Percentiles rank a stretch among this genome's conserved stretches.
Conservation (phyloP, 2,113 vertebrate species). For the Callopanchax toddi region DNA sequence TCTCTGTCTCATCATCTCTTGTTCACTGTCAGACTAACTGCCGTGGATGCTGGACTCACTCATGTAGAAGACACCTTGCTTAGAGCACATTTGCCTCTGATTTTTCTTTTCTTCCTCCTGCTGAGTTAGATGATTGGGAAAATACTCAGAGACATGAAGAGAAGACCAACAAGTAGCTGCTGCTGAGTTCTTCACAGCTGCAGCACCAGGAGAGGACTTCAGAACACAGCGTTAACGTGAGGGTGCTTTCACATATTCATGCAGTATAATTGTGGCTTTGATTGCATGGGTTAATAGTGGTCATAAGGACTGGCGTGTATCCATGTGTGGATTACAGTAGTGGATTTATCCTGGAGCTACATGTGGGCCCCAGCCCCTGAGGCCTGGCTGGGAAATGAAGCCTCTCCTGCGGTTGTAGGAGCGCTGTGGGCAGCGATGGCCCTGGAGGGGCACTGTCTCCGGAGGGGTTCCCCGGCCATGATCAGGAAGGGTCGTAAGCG, state of each 20-base stretch:
- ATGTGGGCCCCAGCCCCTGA: constrained; percentile 79
- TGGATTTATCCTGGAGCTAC: constrained; percentile 79
- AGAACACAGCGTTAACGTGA: not conserved
- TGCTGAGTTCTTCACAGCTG: constrained; percentile 24
- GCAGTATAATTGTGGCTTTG: not conserved
- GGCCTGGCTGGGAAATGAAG: constrained; percentile 82
- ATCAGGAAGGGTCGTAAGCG: constrained; percentile 60
- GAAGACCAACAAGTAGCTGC: constrained; percentile 63
- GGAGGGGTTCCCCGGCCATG: constrained; percentile 68
- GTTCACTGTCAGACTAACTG: constrained; percentile 72
- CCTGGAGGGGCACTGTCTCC: constrained; percentile 76
- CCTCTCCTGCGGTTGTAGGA: constrained; percentile 75
- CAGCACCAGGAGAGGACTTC: constrained; percentile 24
- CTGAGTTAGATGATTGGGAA: constrained; percentile 52
- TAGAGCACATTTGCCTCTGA: constrained; percentile 57
- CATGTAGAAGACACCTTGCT: constrained; percentile 69
- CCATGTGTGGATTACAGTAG: constrained; percentile 66
- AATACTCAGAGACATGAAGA: constrained; percentile 34
- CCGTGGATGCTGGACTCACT: constrained; percentile 62
- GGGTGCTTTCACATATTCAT: not conserved
- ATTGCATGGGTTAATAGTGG: not conserved
- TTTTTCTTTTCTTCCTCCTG: constrained; percentile 16
- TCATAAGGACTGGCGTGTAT: constrained; percentile 14
- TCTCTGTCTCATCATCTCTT: constrained; percentile 66
- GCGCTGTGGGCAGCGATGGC: constrained; percentile 81